Conservation (phyloP, 2,113 vertebrate genomes). For the Chauna torquata region DNA sequence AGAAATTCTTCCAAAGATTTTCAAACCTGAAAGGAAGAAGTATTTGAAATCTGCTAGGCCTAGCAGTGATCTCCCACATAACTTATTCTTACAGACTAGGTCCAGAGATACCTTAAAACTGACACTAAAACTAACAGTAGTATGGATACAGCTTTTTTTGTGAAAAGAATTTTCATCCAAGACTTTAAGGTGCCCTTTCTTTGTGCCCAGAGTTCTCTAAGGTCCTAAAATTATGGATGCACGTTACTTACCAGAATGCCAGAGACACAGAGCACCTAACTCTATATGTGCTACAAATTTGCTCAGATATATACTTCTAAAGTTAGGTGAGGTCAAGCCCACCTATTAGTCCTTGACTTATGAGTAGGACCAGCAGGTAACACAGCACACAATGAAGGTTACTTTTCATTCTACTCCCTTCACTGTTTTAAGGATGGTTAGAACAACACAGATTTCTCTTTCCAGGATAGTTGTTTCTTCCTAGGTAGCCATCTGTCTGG, state of each 20-base stretch:
- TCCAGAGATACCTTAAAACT: neutral
- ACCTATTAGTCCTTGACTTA: neutral
- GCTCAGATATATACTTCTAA: neutral
- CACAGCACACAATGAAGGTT: rapidly evolving
- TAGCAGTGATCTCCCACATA: neutral
- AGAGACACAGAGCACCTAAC: neutral
- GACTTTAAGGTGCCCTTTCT: neutral
- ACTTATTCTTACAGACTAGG: neutral
- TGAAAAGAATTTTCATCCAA: neutral
- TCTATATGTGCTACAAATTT: neutral
- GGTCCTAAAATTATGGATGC: neutral
- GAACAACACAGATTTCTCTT: neutral
- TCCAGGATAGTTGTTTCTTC: neutral
- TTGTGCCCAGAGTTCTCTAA: neutral
- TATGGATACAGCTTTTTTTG: neutral
- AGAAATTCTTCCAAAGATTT: neutral
- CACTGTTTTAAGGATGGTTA: neutral
- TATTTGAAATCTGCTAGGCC: neutral
- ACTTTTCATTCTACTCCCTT: neutral
- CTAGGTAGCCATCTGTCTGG: neutral
- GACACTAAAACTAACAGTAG: neutral
- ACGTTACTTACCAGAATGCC: neutral
- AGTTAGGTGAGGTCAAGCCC: neutral
- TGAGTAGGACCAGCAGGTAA: neutral
- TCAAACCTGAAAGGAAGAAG: neutral